Evolutionary conservation across 2,888 invertebrate genomes (phyloP), one percentile per base, ranked within the genome.

Genomic region (Himalopsyche japonica): DNA sequence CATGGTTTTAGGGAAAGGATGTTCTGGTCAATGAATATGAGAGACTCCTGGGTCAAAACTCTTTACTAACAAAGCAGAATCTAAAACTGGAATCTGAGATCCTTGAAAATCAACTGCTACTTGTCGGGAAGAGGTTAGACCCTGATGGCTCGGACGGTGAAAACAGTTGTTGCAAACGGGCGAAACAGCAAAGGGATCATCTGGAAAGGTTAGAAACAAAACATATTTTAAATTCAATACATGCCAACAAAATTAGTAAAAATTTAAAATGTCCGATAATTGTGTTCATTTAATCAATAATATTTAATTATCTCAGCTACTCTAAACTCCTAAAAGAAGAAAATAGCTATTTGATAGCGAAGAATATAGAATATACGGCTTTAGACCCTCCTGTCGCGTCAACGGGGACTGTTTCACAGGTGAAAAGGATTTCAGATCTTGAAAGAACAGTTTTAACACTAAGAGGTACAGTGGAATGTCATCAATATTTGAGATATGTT

Each of bases 251-350:
- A n/a, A n/a, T n/a, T n/a, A n/a, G n/a, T n/a, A 27, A 70, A 7
- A 12, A 70, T 10, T 3, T 70, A 10, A 27, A 20, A 10, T 70
- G 3, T 70, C 24, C 30, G 5, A 70, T 43, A 43, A 43, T 15
- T 4, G n/a, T n/a, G n/a, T n/a, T 80, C n/a, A 20, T 30, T 43
- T 78, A n/a, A n/a, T n/a, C n/a, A n/a, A n/a, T n/a, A n/a, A n/a
- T n/a, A n/a, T n/a, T n/a, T n/a, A n/a, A n/a, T n/a, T 78, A 20
- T 80, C 88, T 0, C 87, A 94, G 94, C 87, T 94, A 94, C 87
- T 93, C 94, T 78, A 91, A 94, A 77, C 93, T 94, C 88, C 88
- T 94, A 0, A 94, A 94, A 87, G 94, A 94, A 87, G 94, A 94
- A 88, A 92, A 94, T 87, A 91, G 93, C 8, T 93, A 93, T 86